phyloP scores from a whole-genome alignment of 2,797 vertebrate genomes.

The Lophius americanus region DNA sequence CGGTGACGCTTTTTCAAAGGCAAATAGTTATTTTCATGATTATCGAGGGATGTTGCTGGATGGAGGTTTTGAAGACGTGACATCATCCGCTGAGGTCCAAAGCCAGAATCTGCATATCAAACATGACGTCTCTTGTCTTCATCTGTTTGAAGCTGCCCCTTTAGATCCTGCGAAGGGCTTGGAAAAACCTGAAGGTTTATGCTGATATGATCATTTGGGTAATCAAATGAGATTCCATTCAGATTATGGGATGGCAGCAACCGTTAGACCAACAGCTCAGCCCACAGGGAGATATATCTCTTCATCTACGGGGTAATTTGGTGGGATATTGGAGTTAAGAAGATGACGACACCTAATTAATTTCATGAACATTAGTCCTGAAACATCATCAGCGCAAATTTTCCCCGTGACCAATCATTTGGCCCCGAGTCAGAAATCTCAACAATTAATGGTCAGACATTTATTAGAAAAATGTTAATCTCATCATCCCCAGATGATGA shows the following conservation, averaged over 20 bases:
- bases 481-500: background rate
- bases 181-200: conserved; percentile 2
- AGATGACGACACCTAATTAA: background rate
- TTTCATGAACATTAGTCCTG: background rate
- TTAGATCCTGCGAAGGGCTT: background rate
- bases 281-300: background rate
- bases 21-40: conserved; percentile 28
- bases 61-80: background rate
- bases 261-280: background rate
- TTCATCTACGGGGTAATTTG: conserved; percentile 1
- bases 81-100: too few relatives aligned
- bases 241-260: background rate
- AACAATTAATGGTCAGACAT: background rate
- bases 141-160: background rate
- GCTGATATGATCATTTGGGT: background rate
- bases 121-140: background rate
- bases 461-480: background rate
- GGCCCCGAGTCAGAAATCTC: background rate
- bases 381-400: background rate
- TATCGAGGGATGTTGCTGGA: background rate
- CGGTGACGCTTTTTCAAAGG: conserved; percentile 14
- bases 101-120: too few relatives aligned
- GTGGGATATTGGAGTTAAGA: background rate
- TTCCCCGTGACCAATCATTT: background rate
- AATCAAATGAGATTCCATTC: conserved; percentile 4